phyloP scores from a whole-genome alignment of 2,797 vertebrate species.

The Craterocephalus amniculus region DNA sequence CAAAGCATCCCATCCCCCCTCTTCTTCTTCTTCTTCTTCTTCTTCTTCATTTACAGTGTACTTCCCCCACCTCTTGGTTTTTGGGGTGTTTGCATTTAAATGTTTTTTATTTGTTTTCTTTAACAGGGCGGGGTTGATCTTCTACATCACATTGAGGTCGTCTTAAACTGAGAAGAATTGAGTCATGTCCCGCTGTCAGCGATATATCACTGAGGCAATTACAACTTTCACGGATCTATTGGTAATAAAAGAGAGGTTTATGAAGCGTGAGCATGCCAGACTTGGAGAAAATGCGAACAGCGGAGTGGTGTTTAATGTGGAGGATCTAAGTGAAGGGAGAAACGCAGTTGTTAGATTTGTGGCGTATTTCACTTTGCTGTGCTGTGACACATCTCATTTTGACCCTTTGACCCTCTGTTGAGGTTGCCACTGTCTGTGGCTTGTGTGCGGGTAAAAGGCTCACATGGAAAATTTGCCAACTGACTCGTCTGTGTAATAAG shows the following conservation, averaged over 20 bases:
- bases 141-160: constrained; percentile 22
- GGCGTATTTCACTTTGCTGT: constrained; percentile 6
- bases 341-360: constrained; percentile 40
- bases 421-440: background rate
- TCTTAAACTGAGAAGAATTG: constrained; percentile 60
- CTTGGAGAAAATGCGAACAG: constrained; percentile 39
- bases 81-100: constrained; percentile 36
- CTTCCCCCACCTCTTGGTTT: constrained; percentile 22
- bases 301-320: constrained; percentile 27
- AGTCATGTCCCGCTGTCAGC: constrained; percentile 20
- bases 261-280: constrained; percentile 39
- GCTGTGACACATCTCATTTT: constrained; percentile 32
- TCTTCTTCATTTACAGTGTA: background rate
- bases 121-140: constrained; percentile 46
- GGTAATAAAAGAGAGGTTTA: constrained; percentile 71
- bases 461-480: constrained; percentile 29
- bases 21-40: too few species aligned
- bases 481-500: constrained; percentile 24
- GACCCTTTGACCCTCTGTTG: constrained; percentile 49
- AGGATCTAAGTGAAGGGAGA: constrained; percentile 6
- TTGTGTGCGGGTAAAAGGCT: background rate
- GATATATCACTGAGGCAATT: constrained; percentile 73
- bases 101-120: constrained; percentile 68
- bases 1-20: background rate
- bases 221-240: constrained; percentile 58